Evolutionary conservation across 2,888 invertebrate species (phyloP), one percentile per base, ranked within the genome.

Genomic region (Macaria liturata): DNA sequence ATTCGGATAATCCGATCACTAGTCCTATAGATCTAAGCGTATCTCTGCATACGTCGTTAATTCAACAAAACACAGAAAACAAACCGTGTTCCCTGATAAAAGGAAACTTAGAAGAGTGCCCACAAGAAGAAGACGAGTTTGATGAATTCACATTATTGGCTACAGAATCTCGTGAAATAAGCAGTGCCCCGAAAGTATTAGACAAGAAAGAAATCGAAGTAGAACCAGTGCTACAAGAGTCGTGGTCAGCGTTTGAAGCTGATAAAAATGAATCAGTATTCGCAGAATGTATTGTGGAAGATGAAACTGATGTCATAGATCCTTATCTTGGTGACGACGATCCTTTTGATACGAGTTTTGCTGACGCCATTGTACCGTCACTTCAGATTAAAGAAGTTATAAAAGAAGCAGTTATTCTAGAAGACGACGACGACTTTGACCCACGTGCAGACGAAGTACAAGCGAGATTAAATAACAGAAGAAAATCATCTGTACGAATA

Each of bases 341-440:
- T 93, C 97, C 97, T 0, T 97, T 97, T 73, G 97, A 97, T 75
- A 97, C 97, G 31, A 94, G 96, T 50, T 96, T 96, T 81, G 97
- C 95, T 0, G 95, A 95, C 56, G 95, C 95, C 71, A 93, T 97
- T 48, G 87, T 96, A 52, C 96, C 95, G 66, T 52, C 71, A 7
- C 58, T 71, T 32, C 70, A 76, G 49, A 85, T 93, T 54, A 83
- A 86, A 66, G 83, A 89, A 80, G 78, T 83, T 57, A 85, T 88
- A 67, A 85, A 80, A 73, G 94, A 78, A 82, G 76, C 82, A 55
- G 74, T 75, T 20, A 77, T 85, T 57, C 70, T 84, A 69, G 88
- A 86, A 73, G 91, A 92, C 69, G 93, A 93, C 81, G 92, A 92
- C 71, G 93, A 93, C 67, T 94, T 95, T 66, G 93, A 94, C 83